A percentile compares a stretch with the other conserved stretches of the same genome.
Conservation (phyloP, 2,797 vertebrate species). For the Pterois miles region DNA sequence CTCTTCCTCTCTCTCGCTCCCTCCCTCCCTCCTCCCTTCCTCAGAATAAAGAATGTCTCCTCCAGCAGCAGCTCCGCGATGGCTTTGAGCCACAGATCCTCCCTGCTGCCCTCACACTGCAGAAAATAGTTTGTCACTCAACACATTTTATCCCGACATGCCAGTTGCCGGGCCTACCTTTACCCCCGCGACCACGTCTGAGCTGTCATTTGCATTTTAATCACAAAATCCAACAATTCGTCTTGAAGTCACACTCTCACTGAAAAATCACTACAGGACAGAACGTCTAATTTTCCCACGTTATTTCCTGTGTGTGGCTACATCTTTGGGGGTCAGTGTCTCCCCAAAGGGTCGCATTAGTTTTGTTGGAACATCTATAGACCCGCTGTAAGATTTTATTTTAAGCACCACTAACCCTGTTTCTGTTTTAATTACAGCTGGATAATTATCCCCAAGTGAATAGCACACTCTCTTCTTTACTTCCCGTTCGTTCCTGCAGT, state of each 20-base stretch:
- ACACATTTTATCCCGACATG: constrained; percentile 47
- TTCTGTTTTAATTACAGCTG: constrained; percentile 48
- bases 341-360: not conserved
- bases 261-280: constrained; percentile 14
- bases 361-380: not conserved
- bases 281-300: not conserved
- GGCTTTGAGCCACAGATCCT: constrained; percentile 85
- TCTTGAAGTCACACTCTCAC: constrained; percentile 25
- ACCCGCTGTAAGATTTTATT: not conserved
- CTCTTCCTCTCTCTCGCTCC: constrained; percentile 24
- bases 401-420: not conserved
- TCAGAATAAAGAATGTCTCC: constrained; percentile 87
- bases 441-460: constrained; percentile 48
- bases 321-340: not conserved
- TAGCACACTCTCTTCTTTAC: constrained; percentile 14
- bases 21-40: constrained; percentile 60
- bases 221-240: constrained; percentile 41
- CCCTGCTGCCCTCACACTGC: constrained; percentile 72
- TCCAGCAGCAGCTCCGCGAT: constrained; percentile 86
- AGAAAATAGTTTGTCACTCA: constrained; percentile 72
- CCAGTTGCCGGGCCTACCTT: constrained; percentile 12
- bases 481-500: constrained; percentile 7
- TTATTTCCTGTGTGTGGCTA: not conserved
- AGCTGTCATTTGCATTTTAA: constrained; percentile 52
- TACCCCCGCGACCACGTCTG: not conserved